Percentiles rank a stretch among this genome's conserved stretches.
These are phyloP conservation scores for Zosterops lateralis DNA, from an alignment of 2,113 vertebrate species.

Conservation along the genomic window DNA sequence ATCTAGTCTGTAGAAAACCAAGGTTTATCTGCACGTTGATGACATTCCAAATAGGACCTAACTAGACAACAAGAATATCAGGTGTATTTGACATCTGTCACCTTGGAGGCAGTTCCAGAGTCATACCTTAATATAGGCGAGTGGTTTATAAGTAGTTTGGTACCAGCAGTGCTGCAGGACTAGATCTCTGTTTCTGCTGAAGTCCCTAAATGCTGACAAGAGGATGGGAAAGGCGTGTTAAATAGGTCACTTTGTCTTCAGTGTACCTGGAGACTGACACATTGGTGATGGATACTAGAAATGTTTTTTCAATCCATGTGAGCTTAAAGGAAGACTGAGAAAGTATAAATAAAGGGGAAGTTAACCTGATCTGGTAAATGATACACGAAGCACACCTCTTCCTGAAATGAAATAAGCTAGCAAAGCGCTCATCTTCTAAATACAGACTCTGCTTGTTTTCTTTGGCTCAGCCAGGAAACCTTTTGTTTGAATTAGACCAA, in stretches of 20 bases:
- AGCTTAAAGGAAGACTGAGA: not conserved
- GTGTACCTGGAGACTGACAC: not conserved
- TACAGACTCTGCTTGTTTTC: not conserved
- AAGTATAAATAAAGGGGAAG: not conserved
- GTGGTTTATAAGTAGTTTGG: not conserved
- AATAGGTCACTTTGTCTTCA: not conserved
- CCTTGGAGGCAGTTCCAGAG: not conserved
- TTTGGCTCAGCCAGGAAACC: not conserved
- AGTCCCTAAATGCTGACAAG: not conserved
- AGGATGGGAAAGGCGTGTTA: not conserved
- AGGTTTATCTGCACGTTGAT: not conserved
- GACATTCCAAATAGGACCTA: not conserved
- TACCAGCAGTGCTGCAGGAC: not conserved
- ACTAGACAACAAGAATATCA: not conserved
- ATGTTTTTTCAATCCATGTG: not conserved
- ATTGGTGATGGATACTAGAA: not conserved
- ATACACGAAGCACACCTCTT: not conserved
- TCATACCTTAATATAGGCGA: not conserved
- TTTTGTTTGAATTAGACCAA: slow-evolving; percentile 20
- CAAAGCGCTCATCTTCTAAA: not conserved
- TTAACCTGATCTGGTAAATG: not conserved
- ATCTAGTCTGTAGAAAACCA: not conserved
- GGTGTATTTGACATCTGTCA: not conserved
- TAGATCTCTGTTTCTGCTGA: not conserved
- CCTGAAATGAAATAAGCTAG: not conserved